These are phyloP conservation scores for Sitta europaea DNA, from an alignment of 2,113 vertebrate species.

Conservation along the genomic window DNA sequence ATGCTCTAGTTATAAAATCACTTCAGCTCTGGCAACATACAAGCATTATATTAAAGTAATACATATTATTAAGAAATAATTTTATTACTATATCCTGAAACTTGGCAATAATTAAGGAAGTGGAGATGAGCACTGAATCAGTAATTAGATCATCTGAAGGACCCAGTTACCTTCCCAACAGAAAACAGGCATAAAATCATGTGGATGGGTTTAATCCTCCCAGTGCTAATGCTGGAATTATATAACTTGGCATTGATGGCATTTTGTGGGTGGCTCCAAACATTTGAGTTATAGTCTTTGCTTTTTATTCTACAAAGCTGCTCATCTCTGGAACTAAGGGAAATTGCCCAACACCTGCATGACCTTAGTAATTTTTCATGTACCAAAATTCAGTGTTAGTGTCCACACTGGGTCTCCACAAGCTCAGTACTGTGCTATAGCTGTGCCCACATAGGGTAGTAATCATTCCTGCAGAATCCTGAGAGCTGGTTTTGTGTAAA, in stretches of 20 bases:
- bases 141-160: not conserved
- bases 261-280: not conserved
- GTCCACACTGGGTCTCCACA: not conserved
- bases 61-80: not conserved
- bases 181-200: not conserved
- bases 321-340: not conserved
- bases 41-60: not conserved
- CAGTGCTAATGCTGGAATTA: fast-evolving
- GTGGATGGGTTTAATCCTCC: not conserved
- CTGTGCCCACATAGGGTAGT: not conserved
- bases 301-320: not conserved
- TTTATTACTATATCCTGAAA: not conserved
- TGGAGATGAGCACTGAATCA: not conserved
- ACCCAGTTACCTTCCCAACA: not conserved
- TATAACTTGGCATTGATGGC: not conserved
- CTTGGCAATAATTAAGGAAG: not conserved
- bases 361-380: not conserved
- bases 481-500: not conserved
- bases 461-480: not conserved
- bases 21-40: not conserved
- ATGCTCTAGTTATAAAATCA: not conserved
- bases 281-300: not conserved
- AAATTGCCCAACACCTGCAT: not conserved
- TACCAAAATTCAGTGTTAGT: not conserved
- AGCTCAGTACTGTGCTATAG: fast-evolving